These are phyloP conservation scores for Bubo blakistoni DNA, from an alignment of 2,113 vertebrate species.

Conservation along the genomic window DNA sequence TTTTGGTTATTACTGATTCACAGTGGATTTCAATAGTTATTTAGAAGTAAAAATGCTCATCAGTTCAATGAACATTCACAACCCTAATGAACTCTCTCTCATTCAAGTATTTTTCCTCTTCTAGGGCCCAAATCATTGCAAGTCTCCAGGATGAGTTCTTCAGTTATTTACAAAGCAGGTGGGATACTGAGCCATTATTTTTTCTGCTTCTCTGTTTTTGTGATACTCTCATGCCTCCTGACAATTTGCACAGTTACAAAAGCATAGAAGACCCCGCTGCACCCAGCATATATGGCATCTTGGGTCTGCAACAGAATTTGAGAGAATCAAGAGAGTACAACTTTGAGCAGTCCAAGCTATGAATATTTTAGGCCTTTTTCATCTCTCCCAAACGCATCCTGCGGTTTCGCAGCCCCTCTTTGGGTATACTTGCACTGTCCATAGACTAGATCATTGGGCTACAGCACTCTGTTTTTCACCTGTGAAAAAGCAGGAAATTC, in stretches of 20 bases:
- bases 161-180: neutral
- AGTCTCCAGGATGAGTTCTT: neutral
- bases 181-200: neutral
- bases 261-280: accelerated
- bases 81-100: neutral
- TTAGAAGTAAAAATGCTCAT: conserved; percentile 3
- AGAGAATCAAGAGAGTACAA: neutral
- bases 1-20: neutral
- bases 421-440: neutral
- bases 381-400: neutral
- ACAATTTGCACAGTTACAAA: neutral
- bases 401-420: neutral
- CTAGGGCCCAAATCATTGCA: neutral
- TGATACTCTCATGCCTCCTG: neutral
- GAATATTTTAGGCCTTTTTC: neutral
- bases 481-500: neutral
- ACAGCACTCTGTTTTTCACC: neutral
- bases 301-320: neutral
- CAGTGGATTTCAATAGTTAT: neutral
- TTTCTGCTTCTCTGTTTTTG: neutral
- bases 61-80: neutral
- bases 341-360: neutral
- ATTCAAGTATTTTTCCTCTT: neutral
- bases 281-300: neutral
- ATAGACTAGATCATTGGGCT: neutral